Conservation (phyloP, 2,797 vertebrate species). For the Scyliorhinus canicula region DNA sequence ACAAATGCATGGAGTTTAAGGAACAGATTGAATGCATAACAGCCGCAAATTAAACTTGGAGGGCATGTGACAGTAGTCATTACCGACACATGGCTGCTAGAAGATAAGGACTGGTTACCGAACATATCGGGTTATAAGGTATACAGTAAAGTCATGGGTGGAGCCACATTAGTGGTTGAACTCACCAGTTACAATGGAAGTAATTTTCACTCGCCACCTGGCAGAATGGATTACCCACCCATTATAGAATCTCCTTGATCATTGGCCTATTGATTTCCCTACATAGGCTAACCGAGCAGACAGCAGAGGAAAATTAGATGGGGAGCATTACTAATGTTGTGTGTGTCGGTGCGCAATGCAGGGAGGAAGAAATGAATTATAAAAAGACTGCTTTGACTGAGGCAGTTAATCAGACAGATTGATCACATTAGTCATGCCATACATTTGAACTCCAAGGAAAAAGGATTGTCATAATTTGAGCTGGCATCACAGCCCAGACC, state of each 20-base stretch:
- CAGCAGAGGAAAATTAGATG: neutral
- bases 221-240: neutral
- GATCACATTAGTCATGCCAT: neutral
- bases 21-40: neutral
- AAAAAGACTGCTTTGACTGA: neutral
- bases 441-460: neutral
- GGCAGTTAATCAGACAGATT: neutral
- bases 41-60: neutral
- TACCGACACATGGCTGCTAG: neutral
- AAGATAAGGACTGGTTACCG: neutral
- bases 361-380: neutral
- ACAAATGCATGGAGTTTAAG: neutral
- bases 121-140: neutral
- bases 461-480: neutral
- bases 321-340: neutral
- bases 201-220: neutral
- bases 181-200: neutral
- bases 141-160: neutral
- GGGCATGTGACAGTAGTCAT: neutral
- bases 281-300: neutral
- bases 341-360: neutral
- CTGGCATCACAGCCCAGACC: neutral
- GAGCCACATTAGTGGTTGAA: neutral
- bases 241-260: neutral
- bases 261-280: neutral